Percentiles rank a stretch among this genome's conserved stretches.
phyloP scores from a whole-genome alignment of 1,140 invertebrate genomes.

The Trypoxylus dichotomus region DNA sequence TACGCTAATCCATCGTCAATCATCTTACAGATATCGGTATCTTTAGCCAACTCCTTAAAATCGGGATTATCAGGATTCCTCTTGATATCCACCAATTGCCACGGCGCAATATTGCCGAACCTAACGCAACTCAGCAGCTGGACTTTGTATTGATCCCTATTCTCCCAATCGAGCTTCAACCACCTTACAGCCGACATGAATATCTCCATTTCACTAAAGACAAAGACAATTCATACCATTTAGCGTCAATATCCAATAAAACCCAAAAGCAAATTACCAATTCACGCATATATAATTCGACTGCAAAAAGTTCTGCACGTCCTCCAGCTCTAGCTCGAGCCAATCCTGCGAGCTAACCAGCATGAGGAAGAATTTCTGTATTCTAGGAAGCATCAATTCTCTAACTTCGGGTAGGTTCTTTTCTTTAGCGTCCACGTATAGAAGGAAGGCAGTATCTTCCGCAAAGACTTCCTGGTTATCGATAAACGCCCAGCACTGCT shows the following conservation, averaged over 20 bases:
- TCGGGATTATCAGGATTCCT: conserved; percentile 70
- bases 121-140: conserved; percentile 67
- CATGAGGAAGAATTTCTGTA: conserved; percentile 71
- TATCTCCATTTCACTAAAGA: conserved; percentile 70
- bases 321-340: conserved; percentile 62
- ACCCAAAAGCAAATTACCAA: conserved; percentile 57
- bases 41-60: conserved; percentile 66
- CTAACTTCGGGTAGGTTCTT: conserved; percentile 62
- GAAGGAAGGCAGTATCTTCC: conserved; percentile 70
- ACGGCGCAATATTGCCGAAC: conserved; percentile 72
- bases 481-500: conserved; percentile 73
- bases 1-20: conserved; percentile 73
- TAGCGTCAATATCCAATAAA: neutral
- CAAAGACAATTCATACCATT: conserved; percentile 8
- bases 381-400: conserved; percentile 71
- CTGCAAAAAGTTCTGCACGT: conserved; percentile 63
- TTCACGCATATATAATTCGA: conserved; percentile 72
- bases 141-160: conserved; percentile 58
- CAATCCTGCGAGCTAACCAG: conserved; percentile 72
- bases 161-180: conserved; percentile 68
- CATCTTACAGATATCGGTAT: conserved; percentile 68
- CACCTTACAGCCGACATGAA: conserved; percentile 74
- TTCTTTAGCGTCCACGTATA: conserved; percentile 65
- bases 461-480: conserved; percentile 66
- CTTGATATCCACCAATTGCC: conserved; percentile 72